Evolutionary conservation across 2,888 invertebrate genomes (phyloP).

Genomic region (Micropterix aruncella): DNA sequence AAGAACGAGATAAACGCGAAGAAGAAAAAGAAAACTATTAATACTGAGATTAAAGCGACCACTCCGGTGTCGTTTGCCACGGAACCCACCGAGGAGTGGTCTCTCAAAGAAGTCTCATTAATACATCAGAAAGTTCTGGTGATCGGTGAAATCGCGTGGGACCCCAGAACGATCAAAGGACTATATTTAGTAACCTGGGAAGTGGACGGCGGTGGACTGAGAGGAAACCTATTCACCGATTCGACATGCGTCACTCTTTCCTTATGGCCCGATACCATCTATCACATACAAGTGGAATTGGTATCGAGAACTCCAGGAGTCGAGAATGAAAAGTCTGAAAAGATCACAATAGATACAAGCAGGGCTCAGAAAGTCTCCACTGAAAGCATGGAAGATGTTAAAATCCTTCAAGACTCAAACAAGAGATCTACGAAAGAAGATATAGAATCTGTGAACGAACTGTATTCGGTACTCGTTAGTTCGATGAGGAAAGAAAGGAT

Average conservation of each 20-base stretch:
- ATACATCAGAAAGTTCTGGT: conserved; percentile 59
- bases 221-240: conserved; percentile 70
- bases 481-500: conserved; percentile 46
- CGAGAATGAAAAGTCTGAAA: conserved; percentile 47
- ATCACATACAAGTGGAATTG: conserved; percentile 64
- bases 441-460: conserved; percentile 28
- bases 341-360: conserved; percentile 50
- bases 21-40: conserved; percentile 29
- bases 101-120: conserved; percentile 50
- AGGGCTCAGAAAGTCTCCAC: conserved; percentile 49
- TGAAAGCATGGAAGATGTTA: conserved; percentile 46
- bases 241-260: conserved; percentile 66
- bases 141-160: conserved; percentile 62
- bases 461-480: conserved; percentile 47
- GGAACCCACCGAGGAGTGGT: conserved; percentile 38
- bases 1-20: conserved; percentile 18
- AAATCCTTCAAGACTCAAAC: conserved; percentile 33
- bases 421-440: conserved; percentile 16
- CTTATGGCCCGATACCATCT: conserved; percentile 67
- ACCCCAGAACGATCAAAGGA: conserved; percentile 46
- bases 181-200: conserved; percentile 76
- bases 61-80: conserved; percentile 33
- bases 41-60: conserved; percentile 31
- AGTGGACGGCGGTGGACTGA: conserved; percentile 66
- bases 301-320: conserved; percentile 46